Base-by-base conservation (phyloP, 1,140 invertebrate genomes). In the Drosophila cardini region DNA sequence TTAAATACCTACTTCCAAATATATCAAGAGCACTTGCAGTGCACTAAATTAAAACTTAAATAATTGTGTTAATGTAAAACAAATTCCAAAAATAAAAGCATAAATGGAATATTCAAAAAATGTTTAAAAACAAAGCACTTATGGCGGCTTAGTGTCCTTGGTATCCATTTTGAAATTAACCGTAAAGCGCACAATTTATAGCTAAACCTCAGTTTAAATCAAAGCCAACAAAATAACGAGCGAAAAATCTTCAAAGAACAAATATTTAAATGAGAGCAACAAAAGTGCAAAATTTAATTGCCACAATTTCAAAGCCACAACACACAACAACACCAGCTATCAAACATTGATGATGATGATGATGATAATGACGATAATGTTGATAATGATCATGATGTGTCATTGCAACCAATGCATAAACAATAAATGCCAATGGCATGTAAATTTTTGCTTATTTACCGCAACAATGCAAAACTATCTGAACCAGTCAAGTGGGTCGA, bases 401-500 rank as follows among this genome's bases (percentile, higher is more conserved):
- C 40, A 55, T 56, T 56, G 68, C 68, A 71, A 64, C 50, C 81
- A 63, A 84, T 84, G 78, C 79, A 82, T 82, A 82, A 82, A 80
- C 80, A 84, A 84, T 84, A 84, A 84, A 84, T 80, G 61, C 80
- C 80, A 83, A 83, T 84, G 72, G 76, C 76, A 83, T 83, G 80
- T 79, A 83, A 65, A 83, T 83, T 83, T 73, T 83, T 79, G 82
- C 80, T 81, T 84, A 84, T 84, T 84, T 84, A 86, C 82, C 78
- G 74, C 82, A 85, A 85, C 82, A 85, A 85, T 85, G 80, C 76
- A 61, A 84, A 84, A 84, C 80, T 78, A 80, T 85, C 74, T 76
- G 34, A 62, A 63, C 34, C 46, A 65, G 64, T 62, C 38, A 9
- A 40, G 38, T 40, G 38, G 38, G 38, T 5, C 13, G 38, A n/a